Conservation (phyloP, 1,140 invertebrate genomes). For the Temnothorax longispinosus region DNA sequence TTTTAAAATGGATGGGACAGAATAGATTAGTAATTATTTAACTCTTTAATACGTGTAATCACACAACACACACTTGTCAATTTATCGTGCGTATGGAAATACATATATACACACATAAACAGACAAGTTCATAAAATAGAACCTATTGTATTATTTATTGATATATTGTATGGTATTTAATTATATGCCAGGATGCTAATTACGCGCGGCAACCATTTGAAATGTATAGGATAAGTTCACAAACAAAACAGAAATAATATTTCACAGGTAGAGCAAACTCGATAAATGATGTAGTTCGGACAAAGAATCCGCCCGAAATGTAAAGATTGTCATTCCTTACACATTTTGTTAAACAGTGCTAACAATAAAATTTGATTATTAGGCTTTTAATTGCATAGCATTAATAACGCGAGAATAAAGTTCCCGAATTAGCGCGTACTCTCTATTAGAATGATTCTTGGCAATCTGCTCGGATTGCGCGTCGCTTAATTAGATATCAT, state of each 20-base stretch:
- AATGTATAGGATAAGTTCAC: background rate
- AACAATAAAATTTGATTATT: background rate
- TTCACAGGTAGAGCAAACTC: background rate
- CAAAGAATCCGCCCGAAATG: background rate
- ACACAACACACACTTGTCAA: background rate
- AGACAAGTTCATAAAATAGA: background rate
- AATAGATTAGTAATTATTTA: conserved; percentile 1
- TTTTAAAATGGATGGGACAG: background rate
- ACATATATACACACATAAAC: background rate
- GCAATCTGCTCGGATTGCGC: background rate
- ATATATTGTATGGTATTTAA: background rate
- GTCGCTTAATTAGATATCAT: conserved; percentile 5
- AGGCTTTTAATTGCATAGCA: background rate
- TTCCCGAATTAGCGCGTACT: background rate
- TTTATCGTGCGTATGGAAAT: background rate
- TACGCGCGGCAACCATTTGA: background rate
- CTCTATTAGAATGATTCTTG: conserved; percentile 12
- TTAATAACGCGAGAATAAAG: background rate
- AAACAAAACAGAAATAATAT: background rate
- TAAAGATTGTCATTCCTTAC: background rate
- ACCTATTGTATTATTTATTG: background rate
- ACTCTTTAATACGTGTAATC: background rate
- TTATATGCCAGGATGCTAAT: background rate
- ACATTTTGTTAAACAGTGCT: background rate
- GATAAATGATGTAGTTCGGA: background rate